A percentile compares a stretch with the other conserved stretches of the same genome.
Conservation (phyloP, 2,888 invertebrate genomes). For the Conops quadrifasciatus region DNA sequence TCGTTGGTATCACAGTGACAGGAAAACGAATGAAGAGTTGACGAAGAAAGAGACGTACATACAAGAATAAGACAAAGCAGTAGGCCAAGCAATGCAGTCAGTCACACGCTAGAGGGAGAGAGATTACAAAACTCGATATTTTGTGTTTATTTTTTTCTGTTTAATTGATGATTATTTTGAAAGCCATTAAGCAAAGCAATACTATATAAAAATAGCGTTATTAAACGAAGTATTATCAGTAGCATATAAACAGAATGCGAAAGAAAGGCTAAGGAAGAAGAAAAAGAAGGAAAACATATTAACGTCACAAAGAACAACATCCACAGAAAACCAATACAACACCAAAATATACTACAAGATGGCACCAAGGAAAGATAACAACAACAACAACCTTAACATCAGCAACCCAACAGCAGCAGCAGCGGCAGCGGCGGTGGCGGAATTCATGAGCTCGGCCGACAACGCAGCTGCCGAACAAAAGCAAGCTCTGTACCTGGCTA, state of each 20-base stretch:
- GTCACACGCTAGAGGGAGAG: slow-evolving; percentile 19
- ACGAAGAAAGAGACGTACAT: background rate
- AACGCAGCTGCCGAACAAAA: slow-evolving; percentile 42
- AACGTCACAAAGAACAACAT: background rate
- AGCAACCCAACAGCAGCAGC: slow-evolving; percentile 28
- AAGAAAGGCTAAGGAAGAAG: background rate
- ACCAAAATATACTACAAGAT: slow-evolving; percentile 27
- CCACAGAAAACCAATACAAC: background rate
- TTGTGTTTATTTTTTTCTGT: slow-evolving; percentile 22
- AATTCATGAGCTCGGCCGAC: slow-evolving; percentile 11
- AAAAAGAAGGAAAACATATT: background rate
- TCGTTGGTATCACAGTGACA: slow-evolving; percentile 11
- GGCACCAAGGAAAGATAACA: slow-evolving; percentile 42
- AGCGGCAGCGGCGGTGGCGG: slow-evolving; percentile 18
- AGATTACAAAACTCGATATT: slow-evolving; percentile 22
- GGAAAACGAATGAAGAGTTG: background rate
- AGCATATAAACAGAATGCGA: background rate
- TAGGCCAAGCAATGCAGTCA: no score
- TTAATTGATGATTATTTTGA: slow-evolving; percentile 29
- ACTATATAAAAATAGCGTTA: slow-evolving; percentile 20
- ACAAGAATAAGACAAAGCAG: no score
- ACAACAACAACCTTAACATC: slow-evolving; percentile 30
- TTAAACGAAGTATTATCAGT: slow-evolving; percentile 20
- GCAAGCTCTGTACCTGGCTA: slow-evolving; percentile 42
- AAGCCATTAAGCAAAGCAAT: slow-evolving; percentile 1